phyloP scores from a whole-genome alignment of 2,888 invertebrate genomes.

The Lycophotia porphyrea region DNA sequence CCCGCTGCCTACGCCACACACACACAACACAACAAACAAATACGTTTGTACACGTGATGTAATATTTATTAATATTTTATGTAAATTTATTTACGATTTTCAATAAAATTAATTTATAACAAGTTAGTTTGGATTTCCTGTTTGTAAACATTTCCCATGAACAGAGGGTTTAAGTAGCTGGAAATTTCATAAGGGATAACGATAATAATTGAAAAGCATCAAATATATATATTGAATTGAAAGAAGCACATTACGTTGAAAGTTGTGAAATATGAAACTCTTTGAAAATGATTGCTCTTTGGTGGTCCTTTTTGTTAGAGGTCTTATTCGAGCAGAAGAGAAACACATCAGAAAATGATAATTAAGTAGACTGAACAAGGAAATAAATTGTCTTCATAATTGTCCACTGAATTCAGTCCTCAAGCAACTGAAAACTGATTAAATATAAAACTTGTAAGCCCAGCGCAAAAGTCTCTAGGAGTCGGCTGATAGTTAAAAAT shows the following conservation, averaged over 20 bases:
- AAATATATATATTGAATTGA: not conserved
- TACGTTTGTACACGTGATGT: conserved; percentile 87
- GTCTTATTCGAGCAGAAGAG: not conserved
- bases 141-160: not conserved
- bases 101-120: conserved; percentile 90
- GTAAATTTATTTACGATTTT: conserved; percentile 91
- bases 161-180: not conserved
- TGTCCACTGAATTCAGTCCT: not conserved
- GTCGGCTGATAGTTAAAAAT: not conserved
- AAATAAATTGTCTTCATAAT: not conserved
- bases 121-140: conserved; percentile 67
- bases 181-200: not conserved
- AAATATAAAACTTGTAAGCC: not conserved
- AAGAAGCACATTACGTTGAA: not conserved
- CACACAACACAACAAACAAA: conserved; percentile 74
- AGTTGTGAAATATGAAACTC: not conserved
- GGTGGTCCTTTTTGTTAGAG: not conserved
- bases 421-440: not conserved
- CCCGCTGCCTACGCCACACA: conserved; percentile 72
- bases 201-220: not conserved
- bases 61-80: conserved; percentile 90
- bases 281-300: not conserved
- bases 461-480: not conserved
- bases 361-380: not conserved
- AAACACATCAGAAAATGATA: not conserved